Percentiles rank a stretch among this genome's conserved stretches.
Conservation (phyloP, 1,140 invertebrate species). For the Drosophila neocordata region DNA sequence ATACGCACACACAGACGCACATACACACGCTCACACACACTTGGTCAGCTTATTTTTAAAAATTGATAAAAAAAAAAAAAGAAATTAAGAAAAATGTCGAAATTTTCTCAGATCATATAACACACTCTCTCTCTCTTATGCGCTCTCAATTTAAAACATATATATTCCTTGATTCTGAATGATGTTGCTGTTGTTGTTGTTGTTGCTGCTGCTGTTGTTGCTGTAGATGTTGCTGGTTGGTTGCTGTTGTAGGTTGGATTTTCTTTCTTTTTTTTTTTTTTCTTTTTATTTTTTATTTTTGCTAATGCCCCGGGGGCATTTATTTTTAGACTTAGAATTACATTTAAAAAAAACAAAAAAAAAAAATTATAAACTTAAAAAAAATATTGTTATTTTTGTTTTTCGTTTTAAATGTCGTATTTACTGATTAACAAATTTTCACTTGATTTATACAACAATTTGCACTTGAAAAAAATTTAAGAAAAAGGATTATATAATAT, state of each 20-base stretch:
- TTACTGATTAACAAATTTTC: constrained; percentile 20
- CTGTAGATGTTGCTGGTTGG: constrained; percentile 25
- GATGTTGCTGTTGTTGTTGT: constrained; percentile 26
- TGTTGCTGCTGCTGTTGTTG: constrained; percentile 31
- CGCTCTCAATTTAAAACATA: constrained; percentile 39
- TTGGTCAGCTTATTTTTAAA: constrained; percentile 67
- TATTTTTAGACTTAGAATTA: constrained; percentile 60
- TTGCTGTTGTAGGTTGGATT: constrained; percentile 11
- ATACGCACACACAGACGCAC: constrained; percentile 18
- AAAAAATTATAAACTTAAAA: constrained; percentile 30
- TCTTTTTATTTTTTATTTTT: constrained; percentile 31
- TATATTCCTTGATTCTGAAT: constrained; percentile 35
- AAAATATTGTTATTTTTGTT: constrained; percentile 21
- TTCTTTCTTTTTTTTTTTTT: constrained; percentile 7
- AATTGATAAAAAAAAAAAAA: constrained; percentile 39
- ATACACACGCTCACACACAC: constrained; percentile 8
- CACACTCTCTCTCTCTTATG: constrained; percentile 45
- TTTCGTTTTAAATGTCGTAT: background rate
- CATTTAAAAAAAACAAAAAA: constrained; percentile 46
- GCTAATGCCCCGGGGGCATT: constrained; percentile 51
- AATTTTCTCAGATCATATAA: constrained; percentile 71
- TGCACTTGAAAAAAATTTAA: constrained; percentile 68
- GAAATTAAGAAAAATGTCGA: constrained; percentile 26
- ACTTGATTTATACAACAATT: constrained; percentile 24
- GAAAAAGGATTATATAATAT: constrained; percentile 56